A percentile compares a stretch with the other conserved stretches of the same genome.
These are phyloP conservation scores for Hypotaenidia philippensis DNA, from an alignment of 2,797 vertebrate genomes.

Conservation along the genomic window DNA sequence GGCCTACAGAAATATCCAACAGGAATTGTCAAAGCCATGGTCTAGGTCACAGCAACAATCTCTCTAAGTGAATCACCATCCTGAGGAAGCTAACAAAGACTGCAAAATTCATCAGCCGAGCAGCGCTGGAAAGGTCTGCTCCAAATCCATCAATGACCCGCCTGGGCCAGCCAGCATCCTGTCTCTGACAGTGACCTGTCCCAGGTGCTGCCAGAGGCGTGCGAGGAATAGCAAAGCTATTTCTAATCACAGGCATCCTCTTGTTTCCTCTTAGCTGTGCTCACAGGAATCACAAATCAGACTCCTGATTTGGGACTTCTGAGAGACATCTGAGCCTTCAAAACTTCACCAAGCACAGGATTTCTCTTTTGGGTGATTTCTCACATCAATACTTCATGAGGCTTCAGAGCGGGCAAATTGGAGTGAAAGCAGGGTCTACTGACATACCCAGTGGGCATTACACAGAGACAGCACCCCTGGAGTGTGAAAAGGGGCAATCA, in stretches of 20 bases:
- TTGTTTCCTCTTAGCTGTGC: background rate
- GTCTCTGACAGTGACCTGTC: background rate
- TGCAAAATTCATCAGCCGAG: conserved; percentile 57
- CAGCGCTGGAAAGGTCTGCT: conserved; percentile 3
- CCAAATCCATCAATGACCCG: background rate
- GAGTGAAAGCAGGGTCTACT: background rate
- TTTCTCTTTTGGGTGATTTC: background rate
- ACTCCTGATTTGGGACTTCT: background rate
- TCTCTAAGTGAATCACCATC: conserved; percentile 7
- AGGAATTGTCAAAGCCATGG: background rate
- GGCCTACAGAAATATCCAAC: background rate
- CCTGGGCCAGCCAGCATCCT: conserved; percentile 29
- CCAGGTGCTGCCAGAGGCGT: background rate
- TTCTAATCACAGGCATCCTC: background rate
- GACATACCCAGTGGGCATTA: background rate
- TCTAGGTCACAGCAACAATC: conserved; percentile 20
- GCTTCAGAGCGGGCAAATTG: background rate
- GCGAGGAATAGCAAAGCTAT: background rate
- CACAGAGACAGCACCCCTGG: background rate
- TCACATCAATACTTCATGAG: background rate
- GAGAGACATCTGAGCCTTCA: background rate
- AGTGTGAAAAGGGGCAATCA: background rate
- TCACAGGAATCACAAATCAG: background rate
- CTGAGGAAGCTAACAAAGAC: conserved; percentile 1
- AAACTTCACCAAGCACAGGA: background rate